Percentiles rank a stretch among this genome's conserved stretches.
Evolutionary conservation across 1,140 invertebrate genomes (phyloP).

Genomic region (Saccostrea cuccullata): DNA sequence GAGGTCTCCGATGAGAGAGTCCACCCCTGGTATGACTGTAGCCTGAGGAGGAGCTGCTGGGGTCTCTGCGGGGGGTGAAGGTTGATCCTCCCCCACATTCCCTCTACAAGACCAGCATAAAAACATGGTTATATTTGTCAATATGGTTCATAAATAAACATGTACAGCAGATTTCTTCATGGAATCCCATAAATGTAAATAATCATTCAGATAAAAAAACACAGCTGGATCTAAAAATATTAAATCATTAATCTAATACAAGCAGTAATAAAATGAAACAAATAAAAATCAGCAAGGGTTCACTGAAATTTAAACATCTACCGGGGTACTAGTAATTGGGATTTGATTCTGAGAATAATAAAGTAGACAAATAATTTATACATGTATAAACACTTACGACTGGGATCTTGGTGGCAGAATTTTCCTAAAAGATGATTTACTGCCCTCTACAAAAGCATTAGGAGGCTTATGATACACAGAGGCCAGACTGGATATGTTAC

Average conservation of each 20-base stretch:
- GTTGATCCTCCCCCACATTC: constrained; percentile 52
- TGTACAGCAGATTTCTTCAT: too few species aligned
- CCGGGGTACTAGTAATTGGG: too few species aligned
- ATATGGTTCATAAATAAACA: too few species aligned
- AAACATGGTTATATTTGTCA: too few species aligned
- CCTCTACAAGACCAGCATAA: constrained; percentile 52
- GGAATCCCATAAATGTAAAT: too few species aligned
- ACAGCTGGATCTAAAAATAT: too few species aligned
- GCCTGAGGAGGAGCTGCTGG: constrained; percentile 76
- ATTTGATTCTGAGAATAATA: too few species aligned
- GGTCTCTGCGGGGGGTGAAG: constrained; percentile 51
- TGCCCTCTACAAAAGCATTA: constrained; percentile 97
- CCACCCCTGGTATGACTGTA: constrained; percentile 93
- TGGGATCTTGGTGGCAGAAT: constrained; percentile 74
- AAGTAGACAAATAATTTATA: neutral
- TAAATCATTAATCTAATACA: too few species aligned
- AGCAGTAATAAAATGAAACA: too few species aligned
- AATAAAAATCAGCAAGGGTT: too few species aligned
- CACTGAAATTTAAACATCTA: too few species aligned
- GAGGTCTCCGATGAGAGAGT: constrained; percentile 97
- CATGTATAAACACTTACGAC: constrained; percentile 66
- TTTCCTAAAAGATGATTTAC: constrained; percentile 66
- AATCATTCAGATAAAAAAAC: too few species aligned
- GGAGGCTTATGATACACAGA: constrained; percentile 99
- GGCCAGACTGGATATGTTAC: constrained; percentile 98